phyloP scores from a whole-genome alignment of 2,113 vertebrate species.

The Pungitius pungitius region DNA sequence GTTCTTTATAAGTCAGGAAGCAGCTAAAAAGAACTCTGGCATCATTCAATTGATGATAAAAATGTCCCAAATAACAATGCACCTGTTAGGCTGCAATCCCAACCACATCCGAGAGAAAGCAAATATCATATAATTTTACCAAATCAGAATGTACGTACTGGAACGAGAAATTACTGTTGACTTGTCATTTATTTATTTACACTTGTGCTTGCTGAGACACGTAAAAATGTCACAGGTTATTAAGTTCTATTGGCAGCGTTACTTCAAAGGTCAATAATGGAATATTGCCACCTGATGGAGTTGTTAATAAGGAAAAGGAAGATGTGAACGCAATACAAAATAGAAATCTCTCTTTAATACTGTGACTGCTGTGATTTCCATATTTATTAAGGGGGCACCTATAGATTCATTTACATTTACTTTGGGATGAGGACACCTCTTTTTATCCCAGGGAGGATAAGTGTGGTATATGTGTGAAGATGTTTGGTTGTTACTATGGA shows the following conservation, averaged over 20 bases:
- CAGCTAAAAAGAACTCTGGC: too few relatives aligned
- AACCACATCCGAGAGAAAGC: not conserved
- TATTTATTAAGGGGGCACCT: not conserved
- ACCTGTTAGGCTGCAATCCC: not conserved
- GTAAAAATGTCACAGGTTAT: not conserved
- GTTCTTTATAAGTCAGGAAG: not conserved
- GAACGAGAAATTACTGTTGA: not conserved
- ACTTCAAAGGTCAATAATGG: not conserved
- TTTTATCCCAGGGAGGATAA: not conserved
- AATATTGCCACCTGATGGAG: conserved; percentile 15
- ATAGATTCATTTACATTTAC: not conserved
- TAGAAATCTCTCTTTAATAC: not conserved
- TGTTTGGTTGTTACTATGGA: conserved; percentile 21
- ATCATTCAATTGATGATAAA: too few relatives aligned
- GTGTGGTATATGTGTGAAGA: conserved; percentile 12
- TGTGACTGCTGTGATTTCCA: not conserved
- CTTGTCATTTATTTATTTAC: not conserved
- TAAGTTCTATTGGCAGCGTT: not conserved
- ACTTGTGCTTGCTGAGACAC: not conserved
- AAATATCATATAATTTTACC: not conserved
- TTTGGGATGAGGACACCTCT: not conserved
- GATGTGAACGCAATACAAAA: not conserved
- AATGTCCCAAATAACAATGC: too few relatives aligned
- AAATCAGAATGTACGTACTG: not conserved
- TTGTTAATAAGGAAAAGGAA: not conserved